phyloP scores from a whole-genome alignment of 2,797 vertebrate species.

The Nasua narica region DNA sequence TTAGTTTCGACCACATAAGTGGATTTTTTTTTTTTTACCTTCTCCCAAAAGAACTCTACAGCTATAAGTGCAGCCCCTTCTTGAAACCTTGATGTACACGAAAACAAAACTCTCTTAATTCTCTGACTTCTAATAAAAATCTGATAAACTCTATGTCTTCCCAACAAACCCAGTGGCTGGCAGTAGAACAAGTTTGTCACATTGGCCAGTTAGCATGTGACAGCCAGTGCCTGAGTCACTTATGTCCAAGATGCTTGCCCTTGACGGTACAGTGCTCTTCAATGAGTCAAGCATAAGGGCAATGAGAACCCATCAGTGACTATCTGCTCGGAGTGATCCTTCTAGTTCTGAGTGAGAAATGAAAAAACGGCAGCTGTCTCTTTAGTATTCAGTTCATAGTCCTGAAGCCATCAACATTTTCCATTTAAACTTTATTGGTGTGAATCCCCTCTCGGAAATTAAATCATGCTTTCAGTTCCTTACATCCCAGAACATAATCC shows the following conservation, averaged over 20 bases:
- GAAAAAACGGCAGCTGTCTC: not conserved
- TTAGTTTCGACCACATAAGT: not conserved
- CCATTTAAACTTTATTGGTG: conserved; percentile 35
- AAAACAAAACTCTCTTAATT: not conserved
- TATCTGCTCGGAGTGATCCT: not conserved
- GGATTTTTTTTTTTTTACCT: not conserved
- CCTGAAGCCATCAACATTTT: not conserved
- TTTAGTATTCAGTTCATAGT: not conserved
- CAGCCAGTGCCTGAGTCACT: not conserved
- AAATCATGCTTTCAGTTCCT: conserved; percentile 49
- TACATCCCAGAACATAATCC: conserved; percentile 48
- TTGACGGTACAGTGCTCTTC: not conserved
- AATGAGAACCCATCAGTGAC: not conserved
- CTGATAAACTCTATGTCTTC: not conserved
- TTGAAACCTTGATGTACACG: not conserved
- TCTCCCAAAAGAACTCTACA: not conserved
- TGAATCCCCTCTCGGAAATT: conserved; percentile 44
- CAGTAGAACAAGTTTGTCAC: not conserved
- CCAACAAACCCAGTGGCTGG: not conserved
- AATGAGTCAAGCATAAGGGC: not conserved
- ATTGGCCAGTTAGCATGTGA: not conserved
- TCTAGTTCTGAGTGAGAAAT: not conserved
- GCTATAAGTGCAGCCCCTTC: not conserved
- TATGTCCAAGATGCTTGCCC: not conserved
- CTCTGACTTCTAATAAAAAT: conserved; percentile 33